Conservation (phyloP, 1,140 invertebrate species). For the Lerema accius region DNA sequence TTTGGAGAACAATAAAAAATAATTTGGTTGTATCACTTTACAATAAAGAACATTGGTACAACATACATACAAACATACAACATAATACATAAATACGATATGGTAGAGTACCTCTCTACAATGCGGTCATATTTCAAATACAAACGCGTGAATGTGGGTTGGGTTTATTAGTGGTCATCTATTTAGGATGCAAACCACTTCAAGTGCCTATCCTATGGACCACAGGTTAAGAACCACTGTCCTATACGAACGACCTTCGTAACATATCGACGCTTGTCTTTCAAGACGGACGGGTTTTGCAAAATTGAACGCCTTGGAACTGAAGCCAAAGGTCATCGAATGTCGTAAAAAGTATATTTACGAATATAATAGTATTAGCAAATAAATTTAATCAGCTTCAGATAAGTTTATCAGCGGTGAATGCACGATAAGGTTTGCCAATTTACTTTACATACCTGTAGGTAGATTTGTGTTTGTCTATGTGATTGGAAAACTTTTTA, state of each 20-base stretch:
- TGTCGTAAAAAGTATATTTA: conserved; percentile 43
- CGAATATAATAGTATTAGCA: conserved; percentile 36
- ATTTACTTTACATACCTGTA: neutral
- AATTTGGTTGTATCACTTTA: too few relatives aligned
- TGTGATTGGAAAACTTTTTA: conserved; percentile 18
- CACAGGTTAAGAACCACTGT: too few relatives aligned
- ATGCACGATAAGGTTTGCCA: conserved; percentile 56
- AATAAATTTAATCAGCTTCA: conserved; percentile 44
- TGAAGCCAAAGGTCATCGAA: conserved; percentile 57
- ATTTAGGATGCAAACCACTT: too few relatives aligned
- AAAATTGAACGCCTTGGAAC: conserved; percentile 54
- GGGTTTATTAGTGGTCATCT: too few relatives aligned
- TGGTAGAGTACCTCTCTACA: too few relatives aligned
- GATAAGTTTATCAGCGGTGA: conserved; percentile 50
- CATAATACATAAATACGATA: too few relatives aligned
- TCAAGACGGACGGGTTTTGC: conserved; percentile 60
- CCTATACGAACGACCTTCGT: conserved; percentile 39
- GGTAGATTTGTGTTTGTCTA: conserved; percentile 1
- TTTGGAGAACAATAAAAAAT: too few relatives aligned
- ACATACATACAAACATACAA: too few relatives aligned
- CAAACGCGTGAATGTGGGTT: too few relatives aligned
- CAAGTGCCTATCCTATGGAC: too few relatives aligned
- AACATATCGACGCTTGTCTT: conserved; percentile 40
- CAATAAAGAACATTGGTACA: too few relatives aligned
- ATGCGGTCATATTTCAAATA: too few relatives aligned